phyloP scores from a whole-genome alignment of 1,140 invertebrate genomes.

The Nasonia giraulti region DNA sequence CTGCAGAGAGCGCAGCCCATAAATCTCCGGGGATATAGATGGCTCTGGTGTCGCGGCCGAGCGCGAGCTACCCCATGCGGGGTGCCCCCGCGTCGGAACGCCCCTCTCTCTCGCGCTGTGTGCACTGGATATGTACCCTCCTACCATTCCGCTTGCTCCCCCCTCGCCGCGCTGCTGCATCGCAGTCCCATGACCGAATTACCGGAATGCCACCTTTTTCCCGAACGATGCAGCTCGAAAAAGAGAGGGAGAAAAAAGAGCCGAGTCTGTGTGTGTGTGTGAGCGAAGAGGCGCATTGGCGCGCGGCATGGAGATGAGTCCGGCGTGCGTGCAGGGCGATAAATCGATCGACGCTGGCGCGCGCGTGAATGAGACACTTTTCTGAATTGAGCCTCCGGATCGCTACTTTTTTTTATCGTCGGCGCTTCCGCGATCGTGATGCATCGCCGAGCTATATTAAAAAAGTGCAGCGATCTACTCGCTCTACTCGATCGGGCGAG shows the following conservation, averaged over 20 bases:
- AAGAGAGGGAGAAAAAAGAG: constrained; percentile 46
- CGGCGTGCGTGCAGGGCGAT: constrained; percentile 5
- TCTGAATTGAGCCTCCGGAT: constrained; percentile 41
- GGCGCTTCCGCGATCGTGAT: constrained; percentile 6
- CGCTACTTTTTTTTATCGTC: constrained; percentile 49
- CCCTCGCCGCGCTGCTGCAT: constrained; percentile 34
- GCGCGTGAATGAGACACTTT: constrained; percentile 51
- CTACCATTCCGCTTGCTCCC: constrained; percentile 32
- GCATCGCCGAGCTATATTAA: not conserved
- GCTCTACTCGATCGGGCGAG: not conserved
- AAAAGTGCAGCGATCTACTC: not conserved
- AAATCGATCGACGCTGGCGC: constrained; percentile 45
- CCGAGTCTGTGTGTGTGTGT: constrained; percentile 51
- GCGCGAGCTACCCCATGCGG: constrained; percentile 73
- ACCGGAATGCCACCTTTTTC: constrained; percentile 68
- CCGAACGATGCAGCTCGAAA: constrained; percentile 25
- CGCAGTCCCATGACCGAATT: constrained; percentile 68
- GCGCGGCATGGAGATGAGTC: not conserved
- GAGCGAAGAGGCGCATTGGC: not conserved
- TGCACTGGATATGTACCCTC: constrained; percentile 14
- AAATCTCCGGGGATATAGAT: constrained; percentile 74
- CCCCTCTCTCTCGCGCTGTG: constrained; percentile 59
- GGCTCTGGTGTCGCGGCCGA: constrained; percentile 74
- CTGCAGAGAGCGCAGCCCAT: constrained; percentile 67
- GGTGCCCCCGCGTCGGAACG: constrained; percentile 66